Percentiles rank a stretch among this genome's conserved stretches.
Conservation (phyloP, 2,113 vertebrate genomes). For the Azemiops feae region DNA sequence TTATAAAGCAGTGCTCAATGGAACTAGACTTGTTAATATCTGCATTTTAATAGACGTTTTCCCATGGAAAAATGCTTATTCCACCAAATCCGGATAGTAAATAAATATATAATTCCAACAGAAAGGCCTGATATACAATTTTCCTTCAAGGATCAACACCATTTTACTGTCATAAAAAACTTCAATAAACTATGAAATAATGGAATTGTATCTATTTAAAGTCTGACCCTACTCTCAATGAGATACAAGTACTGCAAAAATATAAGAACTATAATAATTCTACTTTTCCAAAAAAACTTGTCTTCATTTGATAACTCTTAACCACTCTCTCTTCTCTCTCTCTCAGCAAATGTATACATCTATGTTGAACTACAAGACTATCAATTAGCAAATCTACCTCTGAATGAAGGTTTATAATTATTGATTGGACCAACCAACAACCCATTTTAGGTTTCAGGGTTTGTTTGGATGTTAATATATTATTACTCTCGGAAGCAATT, state of each 20-base stretch:
- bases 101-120: neutral
- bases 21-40: accelerated
- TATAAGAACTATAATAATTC: neutral
- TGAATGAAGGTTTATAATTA: neutral
- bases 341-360: neutral
- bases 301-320: conserved; percentile 12
- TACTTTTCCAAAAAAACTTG: neutral
- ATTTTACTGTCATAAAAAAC: neutral
- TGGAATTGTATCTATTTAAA: neutral
- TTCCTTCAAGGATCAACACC: neutral
- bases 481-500: neutral
- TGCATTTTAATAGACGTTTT: accelerated
- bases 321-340: neutral
- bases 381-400: conserved; percentile 41
- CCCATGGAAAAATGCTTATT: neutral
- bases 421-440: conserved; percentile 32
- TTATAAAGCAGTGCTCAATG: neutral
- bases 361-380: conserved; percentile 34
- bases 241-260: conserved; percentile 8
- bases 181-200: neutral
- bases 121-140: neutral
- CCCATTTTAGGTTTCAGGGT: neutral
- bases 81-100: neutral
- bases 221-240: conserved; percentile 11
- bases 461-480: neutral